phyloP scores from a whole-genome alignment of 2,888 invertebrate genomes.

The Hydraecia micacea region DNA sequence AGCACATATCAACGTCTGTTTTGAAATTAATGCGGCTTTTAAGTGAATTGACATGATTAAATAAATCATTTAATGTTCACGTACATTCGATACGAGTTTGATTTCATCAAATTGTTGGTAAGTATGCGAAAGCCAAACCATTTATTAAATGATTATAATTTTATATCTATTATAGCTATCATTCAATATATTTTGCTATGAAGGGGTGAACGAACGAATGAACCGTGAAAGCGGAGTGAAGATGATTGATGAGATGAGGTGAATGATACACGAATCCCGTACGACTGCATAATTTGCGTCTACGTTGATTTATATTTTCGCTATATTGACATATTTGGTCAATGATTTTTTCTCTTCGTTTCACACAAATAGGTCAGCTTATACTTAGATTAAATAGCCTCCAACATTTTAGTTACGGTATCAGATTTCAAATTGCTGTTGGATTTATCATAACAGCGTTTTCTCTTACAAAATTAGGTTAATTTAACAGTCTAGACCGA shows the following conservation, averaged over 20 bases:
- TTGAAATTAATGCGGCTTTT: conserved; percentile 11
- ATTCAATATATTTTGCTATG: conserved; percentile 26
- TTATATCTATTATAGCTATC: conserved; percentile 9
- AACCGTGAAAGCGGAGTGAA: conserved; percentile 41
- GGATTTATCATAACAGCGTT: background rate
- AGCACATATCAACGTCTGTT: conserved; percentile 29
- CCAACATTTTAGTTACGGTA: background rate
- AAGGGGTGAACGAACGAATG: conserved; percentile 60
- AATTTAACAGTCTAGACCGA: background rate
- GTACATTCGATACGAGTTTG: background rate
- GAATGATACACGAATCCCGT: conserved; percentile 55
- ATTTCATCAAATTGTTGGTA: conserved; percentile 12
- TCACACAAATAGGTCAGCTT: background rate
- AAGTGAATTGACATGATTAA: conserved; percentile 8
- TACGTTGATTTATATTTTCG: conserved; percentile 40
- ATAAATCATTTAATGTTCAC: conserved; percentile 13
- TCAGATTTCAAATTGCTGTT: background rate
- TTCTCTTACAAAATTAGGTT: background rate
- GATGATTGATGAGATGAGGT: conserved; percentile 61
- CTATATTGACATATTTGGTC: conserved; percentile 21
- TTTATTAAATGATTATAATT: conserved; percentile 19
- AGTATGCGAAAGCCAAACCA: background rate
- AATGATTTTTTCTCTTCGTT: conserved; percentile 1
- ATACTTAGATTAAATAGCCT: background rate
- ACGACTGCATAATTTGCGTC: conserved; percentile 60